Evolutionary conservation across 2,797 vertebrate genomes (phyloP).

Genomic region (Poeciliopsis turneri): DNA sequence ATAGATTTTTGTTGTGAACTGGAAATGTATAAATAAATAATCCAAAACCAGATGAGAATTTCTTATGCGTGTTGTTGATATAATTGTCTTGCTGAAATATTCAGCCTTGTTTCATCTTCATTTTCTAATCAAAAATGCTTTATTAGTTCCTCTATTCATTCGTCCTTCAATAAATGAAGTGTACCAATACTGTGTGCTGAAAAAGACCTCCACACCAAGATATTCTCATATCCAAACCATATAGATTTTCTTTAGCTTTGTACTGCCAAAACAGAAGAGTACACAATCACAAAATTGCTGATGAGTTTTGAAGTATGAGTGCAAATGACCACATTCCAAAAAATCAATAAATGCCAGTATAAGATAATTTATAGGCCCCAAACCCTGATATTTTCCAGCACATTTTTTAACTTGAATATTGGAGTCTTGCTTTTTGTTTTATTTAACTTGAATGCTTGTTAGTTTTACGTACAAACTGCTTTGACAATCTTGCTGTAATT

Average conservation of each 20-base stretch:
- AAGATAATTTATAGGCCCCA: constrained; percentile 28
- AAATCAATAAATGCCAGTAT: neutral
- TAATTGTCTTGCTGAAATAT: neutral
- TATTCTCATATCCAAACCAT: too few species aligned
- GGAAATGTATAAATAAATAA: neutral
- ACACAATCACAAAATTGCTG: constrained; percentile 7
- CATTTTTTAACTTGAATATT: constrained; percentile 24
- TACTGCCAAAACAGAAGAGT: neutral
- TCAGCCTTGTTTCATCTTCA: too few species aligned
- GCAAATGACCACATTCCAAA: constrained; percentile 33
- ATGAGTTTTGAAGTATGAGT: constrained; percentile 36
- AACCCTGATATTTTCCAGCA: constrained; percentile 18
- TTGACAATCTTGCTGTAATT: constrained; percentile 12
- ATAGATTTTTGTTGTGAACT: neutral
- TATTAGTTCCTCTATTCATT: too few species aligned
- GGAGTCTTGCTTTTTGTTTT: constrained; percentile 22
- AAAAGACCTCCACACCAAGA: too few species aligned
- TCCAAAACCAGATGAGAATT: neutral
- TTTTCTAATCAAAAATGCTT: neutral
- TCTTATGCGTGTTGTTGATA: neutral
- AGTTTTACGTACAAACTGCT: constrained; percentile 9
- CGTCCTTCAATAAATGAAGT: too few species aligned
- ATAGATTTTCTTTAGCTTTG: neutral
- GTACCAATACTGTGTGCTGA: too few species aligned
- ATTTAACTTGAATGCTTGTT: neutral